Evolutionary conservation across 1,140 invertebrate species (phyloP), one percentile per base, ranked within the genome.

Genomic region (Choristoneura fumiferana): DNA sequence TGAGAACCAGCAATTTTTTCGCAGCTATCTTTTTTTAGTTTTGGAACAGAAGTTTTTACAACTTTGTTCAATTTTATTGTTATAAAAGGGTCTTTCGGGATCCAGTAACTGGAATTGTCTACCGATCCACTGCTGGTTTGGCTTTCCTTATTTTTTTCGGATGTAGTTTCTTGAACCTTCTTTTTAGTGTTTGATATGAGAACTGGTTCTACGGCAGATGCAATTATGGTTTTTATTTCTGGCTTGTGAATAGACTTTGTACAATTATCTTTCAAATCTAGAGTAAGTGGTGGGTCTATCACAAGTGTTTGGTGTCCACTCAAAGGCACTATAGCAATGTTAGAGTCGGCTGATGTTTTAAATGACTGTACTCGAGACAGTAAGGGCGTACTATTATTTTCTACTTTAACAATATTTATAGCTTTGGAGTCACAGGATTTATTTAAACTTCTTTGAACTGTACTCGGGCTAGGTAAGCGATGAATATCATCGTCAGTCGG

Each of bases 291-390:
- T 53, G 88, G 86, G 73, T 90, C 76, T 52, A 90, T 82, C 38
- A 90, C 80, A 62, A 90, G 84, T n/a, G 89, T 90, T 78, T 90
- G 89, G 69, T 90, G 88, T 53, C 89, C 89, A 71, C 89, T 90
- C 58, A 90, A 63, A 57, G 89, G 89, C 37, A 90, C 73, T 40
- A 90, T 84, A 35, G 87, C 76, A 54, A 90, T 84, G 63, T 84
- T 87, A 37, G 86, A 81, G 55, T 86, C 77, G 9, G 78, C 73
- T n/a, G 78, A 81, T 57, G 83, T 82, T 64, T 89, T 89, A 53
- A 89, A 89, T 29, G 86, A 89, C 67, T 89, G 83, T 12, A 87
- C 84, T 62, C 84, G 66, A 12, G 86, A 86, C 58, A 89, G 43
- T 35, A 89, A 62, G 9, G 77, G 70, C 55, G 73, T 76, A 67